phyloP scores from a whole-genome alignment of 2,797 vertebrate species.

The Euphonia xanthogaster region DNA sequence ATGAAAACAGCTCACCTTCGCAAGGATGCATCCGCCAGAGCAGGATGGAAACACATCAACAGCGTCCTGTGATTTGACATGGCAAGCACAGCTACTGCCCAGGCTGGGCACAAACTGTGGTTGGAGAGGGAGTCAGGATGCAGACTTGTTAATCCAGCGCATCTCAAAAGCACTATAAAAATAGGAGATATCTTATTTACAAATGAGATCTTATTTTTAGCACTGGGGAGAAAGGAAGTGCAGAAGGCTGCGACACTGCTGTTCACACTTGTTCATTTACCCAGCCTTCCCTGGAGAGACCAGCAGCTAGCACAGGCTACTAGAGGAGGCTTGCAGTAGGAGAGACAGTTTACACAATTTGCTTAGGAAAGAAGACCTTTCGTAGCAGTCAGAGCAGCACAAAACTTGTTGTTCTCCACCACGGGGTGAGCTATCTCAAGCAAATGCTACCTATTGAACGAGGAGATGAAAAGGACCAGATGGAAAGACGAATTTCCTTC shows the following conservation, averaged over 20 bases:
- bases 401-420: constrained; percentile 41
- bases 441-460: constrained; percentile 23
- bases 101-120: neutral
- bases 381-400: neutral
- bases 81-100: neutral
- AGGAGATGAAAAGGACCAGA: constrained; percentile 46
- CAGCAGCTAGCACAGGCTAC: neutral
- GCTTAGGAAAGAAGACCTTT: constrained; percentile 1
- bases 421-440: neutral
- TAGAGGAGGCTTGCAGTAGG: neutral
- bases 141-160: neutral
- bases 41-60: neutral
- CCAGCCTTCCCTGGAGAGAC: neutral
- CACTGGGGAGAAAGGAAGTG: neutral
- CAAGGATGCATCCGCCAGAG: neutral
- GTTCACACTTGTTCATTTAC: constrained; percentile 52
- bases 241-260: constrained; percentile 13
- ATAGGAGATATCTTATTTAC: constrained; percentile 33
- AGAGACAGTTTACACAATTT: constrained; percentile 19
- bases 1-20: neutral
- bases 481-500: constrained; percentile 51
- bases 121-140: neutral
- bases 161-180: neutral
- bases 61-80: neutral
- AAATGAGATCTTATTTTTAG: constrained; percentile 36